A percentile compares a stretch with the other conserved stretches of the same genome.
These are phyloP conservation scores for Acrobasis consociella DNA, from an alignment of 2,888 invertebrate species.

Conservation along the genomic window DNA sequence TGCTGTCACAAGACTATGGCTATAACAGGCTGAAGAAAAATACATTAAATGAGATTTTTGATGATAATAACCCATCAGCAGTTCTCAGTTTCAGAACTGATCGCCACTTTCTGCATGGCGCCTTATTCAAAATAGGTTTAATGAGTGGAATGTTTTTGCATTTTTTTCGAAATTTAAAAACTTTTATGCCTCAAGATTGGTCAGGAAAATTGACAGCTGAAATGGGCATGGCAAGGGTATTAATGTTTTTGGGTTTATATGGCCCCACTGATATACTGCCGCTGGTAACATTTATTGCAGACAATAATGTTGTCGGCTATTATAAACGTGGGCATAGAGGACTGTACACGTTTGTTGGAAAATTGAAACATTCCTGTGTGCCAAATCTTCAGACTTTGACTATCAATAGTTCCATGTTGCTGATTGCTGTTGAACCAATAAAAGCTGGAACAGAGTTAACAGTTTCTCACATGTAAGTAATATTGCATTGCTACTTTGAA, in stretches of 20 bases:
- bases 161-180: neutral
- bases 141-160: neutral
- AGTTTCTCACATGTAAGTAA: constrained; percentile 3
- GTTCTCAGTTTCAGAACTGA: constrained; percentile 1
- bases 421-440: constrained; percentile 6
- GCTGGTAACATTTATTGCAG: neutral
- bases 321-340: neutral
- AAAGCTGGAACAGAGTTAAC: constrained; percentile 12
- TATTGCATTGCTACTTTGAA: neutral
- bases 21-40: neutral
- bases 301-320: neutral
- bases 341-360: constrained; percentile 5
- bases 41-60: constrained; percentile 2
- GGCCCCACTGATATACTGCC: neutral
- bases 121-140: neutral
- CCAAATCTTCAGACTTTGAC: neutral
- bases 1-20: neutral
- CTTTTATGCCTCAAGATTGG: neutral
- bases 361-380: constrained; percentile 9
- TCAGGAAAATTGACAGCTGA: neutral
- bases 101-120: constrained; percentile 5
- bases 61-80: neutral
- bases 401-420: neutral
- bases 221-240: constrained; percentile 5
- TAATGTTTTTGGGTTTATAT: constrained; percentile 8